Evolutionary conservation across 2,888 invertebrate species (phyloP).

Genomic region (Pelosia muscerda): DNA sequence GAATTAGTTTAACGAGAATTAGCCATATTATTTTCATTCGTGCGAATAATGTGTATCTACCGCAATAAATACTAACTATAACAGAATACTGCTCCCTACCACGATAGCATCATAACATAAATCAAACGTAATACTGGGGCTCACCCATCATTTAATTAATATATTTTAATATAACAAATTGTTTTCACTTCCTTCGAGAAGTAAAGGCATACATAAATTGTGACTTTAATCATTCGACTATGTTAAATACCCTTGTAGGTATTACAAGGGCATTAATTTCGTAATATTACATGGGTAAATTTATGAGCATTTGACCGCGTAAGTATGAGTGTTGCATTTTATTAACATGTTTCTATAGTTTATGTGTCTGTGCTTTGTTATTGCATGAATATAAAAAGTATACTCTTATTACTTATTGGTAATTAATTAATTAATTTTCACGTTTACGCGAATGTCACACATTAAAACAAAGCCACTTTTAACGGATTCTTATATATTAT

Average conservation of each 20-base stretch:
- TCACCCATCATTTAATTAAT: conserved; percentile 55
- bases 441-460: too few species aligned
- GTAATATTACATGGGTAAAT: conserved; percentile 62
- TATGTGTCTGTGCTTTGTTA: not conserved
- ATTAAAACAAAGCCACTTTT: too few species aligned
- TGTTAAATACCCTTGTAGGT: conserved; percentile 61
- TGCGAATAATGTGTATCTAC: conserved; percentile 10
- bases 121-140: conserved; percentile 44
- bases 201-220: conserved; percentile 68
- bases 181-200: conserved; percentile 59
- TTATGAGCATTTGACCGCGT: conserved; percentile 56
- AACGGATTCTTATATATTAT: too few species aligned
- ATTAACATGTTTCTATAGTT: not conserved
- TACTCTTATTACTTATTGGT: too few species aligned
- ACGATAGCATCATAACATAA: conserved; percentile 42
- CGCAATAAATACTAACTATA: conserved; percentile 13
- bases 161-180: conserved; percentile 65
- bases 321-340: conserved; percentile 1
- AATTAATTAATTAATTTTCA: too few species aligned
- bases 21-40: not conserved
- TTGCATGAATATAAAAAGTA: not conserved
- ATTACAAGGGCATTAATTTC: conserved; percentile 59
- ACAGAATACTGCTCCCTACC: conserved; percentile 12
- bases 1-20: not conserved
- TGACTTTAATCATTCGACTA: conserved; percentile 66